Percentiles rank a stretch among this genome's conserved stretches.
phyloP scores from a whole-genome alignment of 1,140 invertebrate species.

The Apis dorsata region DNA sequence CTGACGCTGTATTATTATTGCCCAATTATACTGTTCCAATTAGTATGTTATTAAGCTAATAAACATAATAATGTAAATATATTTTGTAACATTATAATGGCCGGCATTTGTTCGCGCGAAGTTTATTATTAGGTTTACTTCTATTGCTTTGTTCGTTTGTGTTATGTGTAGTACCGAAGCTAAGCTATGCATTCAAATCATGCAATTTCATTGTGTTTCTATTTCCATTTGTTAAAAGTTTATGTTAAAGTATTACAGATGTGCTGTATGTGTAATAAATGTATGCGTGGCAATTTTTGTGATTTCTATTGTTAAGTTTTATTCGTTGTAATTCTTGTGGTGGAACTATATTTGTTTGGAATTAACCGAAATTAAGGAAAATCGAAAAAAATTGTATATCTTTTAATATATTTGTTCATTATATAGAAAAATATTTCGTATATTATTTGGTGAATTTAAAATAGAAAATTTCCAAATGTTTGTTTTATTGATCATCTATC shows the following conservation, averaged over 20 bases:
- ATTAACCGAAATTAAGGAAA: too few relatives aligned
- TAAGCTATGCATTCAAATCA: not conserved
- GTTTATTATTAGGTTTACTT: not conserved
- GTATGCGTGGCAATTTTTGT: too few relatives aligned
- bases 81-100: too few relatives aligned
- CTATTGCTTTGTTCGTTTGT: not conserved
- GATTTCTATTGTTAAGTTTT: too few relatives aligned
- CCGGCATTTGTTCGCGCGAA: not conserved
- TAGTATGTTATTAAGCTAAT: slow-evolving; percentile 19
- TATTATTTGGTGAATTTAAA: too few relatives aligned
- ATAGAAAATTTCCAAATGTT: too few relatives aligned
- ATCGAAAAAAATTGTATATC: too few relatives aligned
- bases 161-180: not conserved
- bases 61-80: not conserved
- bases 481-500: too few relatives aligned
- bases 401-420: too few relatives aligned
- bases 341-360: too few relatives aligned
- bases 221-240: not conserved
- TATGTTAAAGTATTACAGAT: not conserved
- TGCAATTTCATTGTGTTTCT: not conserved
- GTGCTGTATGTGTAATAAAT: not conserved
- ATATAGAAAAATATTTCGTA: too few relatives aligned
- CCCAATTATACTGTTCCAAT: not conserved
- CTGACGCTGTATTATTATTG: not conserved
- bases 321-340: too few relatives aligned